Base-by-base conservation (phyloP, 2,113 vertebrate genomes). In the Cheirogaleus medius region DNA sequence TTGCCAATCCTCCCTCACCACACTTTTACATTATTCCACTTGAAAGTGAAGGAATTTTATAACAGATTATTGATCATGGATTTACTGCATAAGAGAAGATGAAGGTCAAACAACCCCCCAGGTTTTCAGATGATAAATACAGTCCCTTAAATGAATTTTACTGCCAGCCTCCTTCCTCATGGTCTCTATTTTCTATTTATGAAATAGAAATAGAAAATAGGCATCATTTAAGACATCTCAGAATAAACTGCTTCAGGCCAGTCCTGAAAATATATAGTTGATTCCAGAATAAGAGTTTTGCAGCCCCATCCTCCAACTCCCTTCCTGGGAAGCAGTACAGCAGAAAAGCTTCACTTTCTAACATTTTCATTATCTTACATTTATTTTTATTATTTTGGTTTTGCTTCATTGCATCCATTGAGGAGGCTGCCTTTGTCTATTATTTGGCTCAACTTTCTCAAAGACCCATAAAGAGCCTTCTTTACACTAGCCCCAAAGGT, bases 301-400 rank as follows among this genome's bases (percentile, higher is more conserved):
- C 1, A 58, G 32, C 3, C 4, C 11, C 54, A 13, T 47, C n/a
- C 27, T 8, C 7, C 25, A 63, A 63, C 15, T 4, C 1, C 47
- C 29, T 34, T 34, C 11, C 15, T 66, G 17, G 37, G 12, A 95
- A 76, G 37, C 52, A 64, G 1, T 49, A 54, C 1, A 39, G 1
- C 47, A 34, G n/a, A 87, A 85, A 92, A 86, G 17, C 27, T 76
- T 86, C 39, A 29, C 27, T 90, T 91, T 91, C 27, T 85, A 63
- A 90, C 14, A 32, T 58, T 95, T 90, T 81, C 8, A 74, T 76
- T 47, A 58, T 69, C 42, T 95, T 74, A 21, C 76, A 76, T 87
- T 95, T 90, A 87, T 84, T 83, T 68, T 91, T 27, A 29, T 94
- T 81, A 29, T 77, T 96, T 88, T 77, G 52, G 82, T 44, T 92